phyloP scores from a whole-genome alignment of 1,140 invertebrate species.

The Diabrotica undecimpunctata region DNA sequence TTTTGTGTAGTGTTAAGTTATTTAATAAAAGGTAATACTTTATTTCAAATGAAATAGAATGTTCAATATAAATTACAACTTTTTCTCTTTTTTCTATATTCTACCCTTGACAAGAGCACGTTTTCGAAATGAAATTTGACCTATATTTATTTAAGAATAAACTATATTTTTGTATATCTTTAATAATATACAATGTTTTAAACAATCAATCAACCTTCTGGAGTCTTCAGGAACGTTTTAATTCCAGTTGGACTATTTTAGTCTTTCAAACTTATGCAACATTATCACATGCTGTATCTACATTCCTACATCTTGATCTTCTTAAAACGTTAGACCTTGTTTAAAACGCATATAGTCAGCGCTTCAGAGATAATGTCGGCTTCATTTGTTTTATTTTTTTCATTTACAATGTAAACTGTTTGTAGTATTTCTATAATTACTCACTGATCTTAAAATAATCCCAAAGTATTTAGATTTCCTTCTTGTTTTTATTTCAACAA shows the following conservation, averaged over 20 bases:
- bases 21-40: not conserved
- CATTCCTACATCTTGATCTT: not conserved
- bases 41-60: not conserved
- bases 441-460: too few relatives aligned
- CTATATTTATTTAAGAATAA: constrained; percentile 1
- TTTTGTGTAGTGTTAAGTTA: constrained; percentile 1
- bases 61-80: not conserved
- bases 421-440: too few relatives aligned
- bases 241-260: not conserved
- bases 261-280: not conserved
- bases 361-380: not conserved
- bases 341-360: not conserved
- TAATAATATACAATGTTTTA: not conserved
- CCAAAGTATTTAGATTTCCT: too few relatives aligned
- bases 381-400: too few relatives aligned
- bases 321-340: not conserved
- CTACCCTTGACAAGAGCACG: not conserved
- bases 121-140: constrained; percentile 3
- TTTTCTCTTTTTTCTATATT: not conserved
- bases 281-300: constrained; percentile 1
- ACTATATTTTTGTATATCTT: not conserved
- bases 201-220: not conserved
- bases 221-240: not conserved
- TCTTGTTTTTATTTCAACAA: too few relatives aligned
- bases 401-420: too few relatives aligned